phyloP scores from a whole-genome alignment of 2,888 invertebrate genomes.

The Microchrysa polita region DNA sequence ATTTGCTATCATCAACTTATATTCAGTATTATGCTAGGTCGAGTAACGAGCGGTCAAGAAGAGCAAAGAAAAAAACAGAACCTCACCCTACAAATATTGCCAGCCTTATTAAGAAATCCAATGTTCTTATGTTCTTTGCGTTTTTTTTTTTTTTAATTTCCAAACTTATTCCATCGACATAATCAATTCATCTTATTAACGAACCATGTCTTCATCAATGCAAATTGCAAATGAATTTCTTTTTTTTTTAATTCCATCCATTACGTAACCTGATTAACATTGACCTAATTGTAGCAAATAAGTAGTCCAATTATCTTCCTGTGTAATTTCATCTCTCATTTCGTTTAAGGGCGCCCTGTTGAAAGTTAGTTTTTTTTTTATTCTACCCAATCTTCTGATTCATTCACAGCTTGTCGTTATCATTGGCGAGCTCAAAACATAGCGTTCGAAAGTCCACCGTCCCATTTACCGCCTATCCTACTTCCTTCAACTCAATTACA shows the following conservation, averaged over 20 bases:
- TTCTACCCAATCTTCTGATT: not conserved
- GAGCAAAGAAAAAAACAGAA: no score
- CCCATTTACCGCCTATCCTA: not conserved
- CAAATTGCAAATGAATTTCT: conserved; percentile 26
- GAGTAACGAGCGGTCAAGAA: no score
- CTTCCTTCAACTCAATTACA: conserved; percentile 24
- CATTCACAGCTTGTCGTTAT: not conserved
- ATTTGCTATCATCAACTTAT: no score
- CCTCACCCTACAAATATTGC: no score
- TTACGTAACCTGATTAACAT: conserved; percentile 10
- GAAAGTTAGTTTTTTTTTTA: not conserved
- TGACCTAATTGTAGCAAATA: conserved; percentile 21
- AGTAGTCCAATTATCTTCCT: conserved; percentile 13
- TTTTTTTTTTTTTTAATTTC: no score
- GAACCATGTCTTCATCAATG: conserved; percentile 21
- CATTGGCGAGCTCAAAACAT: not conserved
- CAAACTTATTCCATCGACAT: no score
- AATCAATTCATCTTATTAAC: not conserved
- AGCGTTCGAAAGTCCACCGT: not conserved
- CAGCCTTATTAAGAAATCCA: no score
- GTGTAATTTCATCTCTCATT: conserved; percentile 7
- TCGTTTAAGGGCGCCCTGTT: not conserved
- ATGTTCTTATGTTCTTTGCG: no score
- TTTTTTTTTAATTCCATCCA: conserved; percentile 3
- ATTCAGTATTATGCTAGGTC: no score